Evolutionary conservation across 2,888 invertebrate species (phyloP).

Genomic region (Crocallis elinguaria): DNA sequence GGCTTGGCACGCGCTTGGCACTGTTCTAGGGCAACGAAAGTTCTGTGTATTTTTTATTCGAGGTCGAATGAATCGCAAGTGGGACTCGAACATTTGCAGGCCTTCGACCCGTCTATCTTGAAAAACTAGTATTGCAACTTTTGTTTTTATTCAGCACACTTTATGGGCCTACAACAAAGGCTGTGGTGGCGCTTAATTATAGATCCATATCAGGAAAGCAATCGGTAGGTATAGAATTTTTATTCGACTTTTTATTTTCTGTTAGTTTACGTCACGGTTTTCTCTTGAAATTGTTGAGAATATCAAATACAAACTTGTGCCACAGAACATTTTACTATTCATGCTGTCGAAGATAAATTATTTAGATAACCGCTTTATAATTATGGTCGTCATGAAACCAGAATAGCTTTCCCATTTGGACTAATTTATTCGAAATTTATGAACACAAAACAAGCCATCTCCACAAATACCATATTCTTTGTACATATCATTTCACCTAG

Average conservation of each 20-base stretch:
- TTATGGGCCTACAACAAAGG: conserved; percentile 47
- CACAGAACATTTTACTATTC: too few relatives aligned
- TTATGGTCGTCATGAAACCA: not conserved
- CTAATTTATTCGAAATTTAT: not conserved
- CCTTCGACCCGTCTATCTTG: conserved; percentile 69
- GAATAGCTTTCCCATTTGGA: not conserved
- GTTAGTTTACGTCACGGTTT: not conserved
- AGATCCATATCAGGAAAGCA: conserved; percentile 13
- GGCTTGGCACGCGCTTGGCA: conserved; percentile 10
- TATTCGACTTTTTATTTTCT: not conserved
- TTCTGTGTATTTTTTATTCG: conserved; percentile 58
- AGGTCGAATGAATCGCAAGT: conserved; percentile 68
- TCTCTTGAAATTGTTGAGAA: not conserved
- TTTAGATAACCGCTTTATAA: too few relatives aligned
- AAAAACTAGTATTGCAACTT: conserved; percentile 77
- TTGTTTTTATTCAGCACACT: conserved; percentile 73
- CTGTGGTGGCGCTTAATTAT: conserved; percentile 47
- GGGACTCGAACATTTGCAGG: conserved; percentile 54
- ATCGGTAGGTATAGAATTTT: conserved; percentile 6
- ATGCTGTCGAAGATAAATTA: too few relatives aligned
- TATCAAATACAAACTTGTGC: too few relatives aligned
- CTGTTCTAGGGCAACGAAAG: conserved; percentile 58
- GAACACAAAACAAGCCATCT: not conserved
- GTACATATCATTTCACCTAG: conserved; percentile 13
- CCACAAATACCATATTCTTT: conserved; percentile 1